phyloP scores from a whole-genome alignment of 2,113 vertebrate genomes.

The Elephas maximus region DNA sequence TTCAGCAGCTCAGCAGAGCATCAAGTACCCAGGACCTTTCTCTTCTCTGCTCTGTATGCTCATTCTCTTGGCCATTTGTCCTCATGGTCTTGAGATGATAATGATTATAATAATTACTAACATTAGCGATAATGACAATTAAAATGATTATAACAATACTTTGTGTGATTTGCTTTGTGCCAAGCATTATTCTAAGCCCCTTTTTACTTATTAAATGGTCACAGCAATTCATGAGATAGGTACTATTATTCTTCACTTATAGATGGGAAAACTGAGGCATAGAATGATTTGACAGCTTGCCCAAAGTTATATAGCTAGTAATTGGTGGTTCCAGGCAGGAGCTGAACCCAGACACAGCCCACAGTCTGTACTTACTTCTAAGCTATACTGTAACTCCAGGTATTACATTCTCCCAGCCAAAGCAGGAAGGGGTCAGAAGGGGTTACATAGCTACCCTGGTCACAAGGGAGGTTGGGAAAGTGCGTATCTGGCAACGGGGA shows the following conservation, averaged over 20 bases:
- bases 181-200: background rate
- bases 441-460: background rate
- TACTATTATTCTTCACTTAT: background rate
- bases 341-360: rapidly evolving
- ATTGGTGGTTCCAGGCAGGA: rapidly evolving
- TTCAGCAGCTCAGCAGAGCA: rapidly evolving
- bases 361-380: rapidly evolving
- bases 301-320: rapidly evolving
- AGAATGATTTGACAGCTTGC: background rate
- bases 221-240: rapidly evolving
- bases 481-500: background rate
- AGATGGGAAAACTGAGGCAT: background rate
- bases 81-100: rapidly evolving
- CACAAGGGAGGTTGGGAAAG: background rate
- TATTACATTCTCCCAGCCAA: too few species aligned
- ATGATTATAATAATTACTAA: rapidly evolving
- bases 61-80: rapidly evolving
- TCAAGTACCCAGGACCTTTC: too few species aligned
- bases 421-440: background rate
- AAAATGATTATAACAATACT: rapidly evolving
- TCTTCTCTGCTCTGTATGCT: background rate
- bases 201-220: background rate
- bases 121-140: rapidly evolving
- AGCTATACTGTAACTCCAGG: rapidly evolving
- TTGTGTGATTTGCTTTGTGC: background rate